Evolutionary conservation across 2,888 invertebrate species (phyloP).

Genomic region (Epirrhoe tristata): DNA sequence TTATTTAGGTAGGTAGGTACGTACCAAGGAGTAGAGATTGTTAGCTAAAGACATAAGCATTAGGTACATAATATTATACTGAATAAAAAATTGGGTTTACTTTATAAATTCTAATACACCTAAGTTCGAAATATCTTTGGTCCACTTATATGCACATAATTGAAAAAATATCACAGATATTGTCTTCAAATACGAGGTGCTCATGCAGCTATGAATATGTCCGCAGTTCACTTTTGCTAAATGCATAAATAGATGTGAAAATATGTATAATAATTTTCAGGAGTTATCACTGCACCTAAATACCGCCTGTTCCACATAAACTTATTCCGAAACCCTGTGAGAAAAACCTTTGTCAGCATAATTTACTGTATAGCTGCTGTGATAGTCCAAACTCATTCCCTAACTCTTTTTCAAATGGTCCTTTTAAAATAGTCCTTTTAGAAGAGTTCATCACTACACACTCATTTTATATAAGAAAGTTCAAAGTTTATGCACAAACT

Average conservation of each 20-base stretch:
- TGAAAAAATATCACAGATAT: slow-evolving; percentile 63
- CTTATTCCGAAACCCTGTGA: slow-evolving; percentile 22
- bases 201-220: slow-evolving; percentile 34
- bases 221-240: slow-evolving; percentile 7
- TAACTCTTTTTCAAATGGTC: slow-evolving; percentile 28
- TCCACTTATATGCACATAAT: slow-evolving; percentile 44
- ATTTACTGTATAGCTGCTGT: slow-evolving; percentile 26
- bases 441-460: slow-evolving; percentile 76
- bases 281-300: slow-evolving; percentile 14
- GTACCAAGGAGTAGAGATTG: background rate
- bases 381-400: slow-evolving; percentile 27
- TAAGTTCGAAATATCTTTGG: slow-evolving; percentile 28
- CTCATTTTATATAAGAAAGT: slow-evolving; percentile 78
- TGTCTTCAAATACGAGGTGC: slow-evolving; percentile 50
- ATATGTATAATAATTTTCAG: slow-evolving; percentile 10
- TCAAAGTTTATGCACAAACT: slow-evolving; percentile 82
- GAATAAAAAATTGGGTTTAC: slow-evolving; percentile 1
- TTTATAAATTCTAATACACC: background rate
- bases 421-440: slow-evolving; percentile 52
- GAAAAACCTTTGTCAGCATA: slow-evolving; percentile 8
- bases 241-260: slow-evolving; percentile 12
- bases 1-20: background rate
- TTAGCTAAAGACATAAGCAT: background rate
- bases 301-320: no score
- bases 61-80: background rate